Percentiles rank a stretch among this genome's conserved stretches.
phyloP scores from a whole-genome alignment of 2,797 vertebrate genomes.

The Danio aesculapii region DNA sequence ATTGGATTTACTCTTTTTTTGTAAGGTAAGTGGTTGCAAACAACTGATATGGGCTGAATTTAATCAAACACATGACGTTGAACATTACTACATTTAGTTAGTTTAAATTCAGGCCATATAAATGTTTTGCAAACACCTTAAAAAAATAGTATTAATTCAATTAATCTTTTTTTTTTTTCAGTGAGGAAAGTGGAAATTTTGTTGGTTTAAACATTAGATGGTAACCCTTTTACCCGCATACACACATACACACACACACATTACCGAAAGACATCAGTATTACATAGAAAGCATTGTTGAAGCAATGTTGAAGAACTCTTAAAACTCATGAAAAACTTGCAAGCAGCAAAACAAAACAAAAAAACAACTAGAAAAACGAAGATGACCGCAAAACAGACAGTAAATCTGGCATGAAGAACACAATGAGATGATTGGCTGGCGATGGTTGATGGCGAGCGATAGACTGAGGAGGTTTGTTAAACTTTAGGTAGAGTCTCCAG shows the following conservation, averaged over 20 bases:
- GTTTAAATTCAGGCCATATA: too few relatives aligned
- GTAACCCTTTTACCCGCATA: not conserved
- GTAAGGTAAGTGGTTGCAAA: too few relatives aligned
- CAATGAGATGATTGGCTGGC: constrained; percentile 29
- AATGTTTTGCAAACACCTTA: too few relatives aligned
- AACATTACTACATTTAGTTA: too few relatives aligned
- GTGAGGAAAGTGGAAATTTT: too few relatives aligned
- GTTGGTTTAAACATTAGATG: too few relatives aligned
- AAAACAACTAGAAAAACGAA: not conserved
- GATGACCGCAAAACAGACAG: constrained; percentile 2
- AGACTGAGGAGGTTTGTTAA: constrained; percentile 43
- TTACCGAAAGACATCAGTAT: not conserved
- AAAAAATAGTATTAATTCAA: too few relatives aligned
- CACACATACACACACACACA: too few relatives aligned
- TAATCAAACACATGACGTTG: too few relatives aligned
- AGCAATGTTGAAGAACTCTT: constrained; percentile 19
- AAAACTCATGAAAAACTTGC: constrained; percentile 16
- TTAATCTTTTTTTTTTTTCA: too few relatives aligned
- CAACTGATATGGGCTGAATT: too few relatives aligned
- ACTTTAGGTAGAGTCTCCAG: constrained; percentile 31
- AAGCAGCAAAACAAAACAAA: constrained; percentile 2
- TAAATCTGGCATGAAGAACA: constrained; percentile 32
- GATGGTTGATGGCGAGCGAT: constrained; percentile 54
- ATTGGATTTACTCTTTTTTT: too few relatives aligned
- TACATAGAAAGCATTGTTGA: not conserved